phyloP scores from a whole-genome alignment of 2,113 vertebrate genomes.

The Eolophus roseicapilla region DNA sequence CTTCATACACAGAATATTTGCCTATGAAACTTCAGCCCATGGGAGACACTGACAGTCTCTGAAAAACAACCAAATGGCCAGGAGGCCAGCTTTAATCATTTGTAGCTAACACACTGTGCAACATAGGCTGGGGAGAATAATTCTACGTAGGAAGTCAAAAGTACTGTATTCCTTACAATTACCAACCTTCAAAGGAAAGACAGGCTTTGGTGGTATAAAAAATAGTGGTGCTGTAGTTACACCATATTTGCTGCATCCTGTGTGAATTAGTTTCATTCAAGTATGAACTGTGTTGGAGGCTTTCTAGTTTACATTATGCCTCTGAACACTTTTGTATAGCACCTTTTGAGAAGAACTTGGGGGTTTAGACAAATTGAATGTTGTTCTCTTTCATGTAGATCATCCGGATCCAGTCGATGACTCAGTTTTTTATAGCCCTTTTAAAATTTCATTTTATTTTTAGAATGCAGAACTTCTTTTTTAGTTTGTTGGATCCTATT shows the following conservation, averaged over 20 bases:
- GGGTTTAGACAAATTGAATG: conserved; percentile 12
- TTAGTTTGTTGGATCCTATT: not conserved
- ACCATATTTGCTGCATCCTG: not conserved
- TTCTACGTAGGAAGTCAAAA: conserved; percentile 16
- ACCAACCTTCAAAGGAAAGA: conserved; percentile 63
- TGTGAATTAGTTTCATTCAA: conserved; percentile 52
- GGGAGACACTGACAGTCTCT: not conserved
- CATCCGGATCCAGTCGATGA: conserved; percentile 5
- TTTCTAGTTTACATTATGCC: conserved; percentile 33
- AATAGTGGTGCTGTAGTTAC: not conserved
- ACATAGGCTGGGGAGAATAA: not conserved
- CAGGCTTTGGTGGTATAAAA: conserved; percentile 23
- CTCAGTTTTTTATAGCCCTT: conserved; percentile 4
- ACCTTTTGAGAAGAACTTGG: conserved; percentile 43
- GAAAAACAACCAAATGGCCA: conserved; percentile 13
- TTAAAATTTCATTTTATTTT: conserved; percentile 39
- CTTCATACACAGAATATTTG: not conserved
- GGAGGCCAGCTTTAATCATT: conserved; percentile 50
- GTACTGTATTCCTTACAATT: conserved; percentile 10
- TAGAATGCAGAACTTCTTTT: conserved; percentile 9
- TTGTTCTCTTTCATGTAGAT: conserved; percentile 47
- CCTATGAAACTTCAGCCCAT: not conserved
- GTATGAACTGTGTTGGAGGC: not conserved
- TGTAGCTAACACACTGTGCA: not conserved
- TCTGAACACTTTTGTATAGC: not conserved